Percentiles rank a stretch among this genome's conserved stretches.
These are phyloP conservation scores for Drosophila borealis DNA, from an alignment of 2,888 invertebrate genomes.

Conservation along the genomic window DNA sequence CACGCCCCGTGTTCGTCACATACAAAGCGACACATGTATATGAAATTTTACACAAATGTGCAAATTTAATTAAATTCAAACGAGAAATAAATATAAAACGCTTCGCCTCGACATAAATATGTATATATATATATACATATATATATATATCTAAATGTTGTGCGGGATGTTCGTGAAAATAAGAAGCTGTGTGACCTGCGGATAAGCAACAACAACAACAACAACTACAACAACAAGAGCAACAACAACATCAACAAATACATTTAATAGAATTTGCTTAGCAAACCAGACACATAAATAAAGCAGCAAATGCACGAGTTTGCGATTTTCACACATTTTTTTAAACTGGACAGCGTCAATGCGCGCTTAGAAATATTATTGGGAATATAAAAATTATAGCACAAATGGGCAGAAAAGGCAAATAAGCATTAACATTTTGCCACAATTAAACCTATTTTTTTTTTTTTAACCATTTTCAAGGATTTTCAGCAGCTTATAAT, in stretches of 20 bases:
- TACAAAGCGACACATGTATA: constrained; percentile 53
- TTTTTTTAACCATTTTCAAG: too few species aligned
- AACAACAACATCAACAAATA: constrained; percentile 7
- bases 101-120: constrained; percentile 57
- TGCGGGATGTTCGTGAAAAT: constrained; percentile 42
- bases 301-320: constrained; percentile 10
- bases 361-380: neutral
- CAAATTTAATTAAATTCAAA: constrained; percentile 81
- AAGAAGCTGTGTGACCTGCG: constrained; percentile 45
- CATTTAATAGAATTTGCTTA: constrained; percentile 26
- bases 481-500: too few species aligned
- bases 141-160: constrained; percentile 34
- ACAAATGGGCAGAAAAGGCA: too few species aligned
- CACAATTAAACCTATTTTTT: too few species aligned
- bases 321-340: constrained; percentile 30
- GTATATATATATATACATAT: constrained; percentile 27
- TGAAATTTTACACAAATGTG: constrained; percentile 80
- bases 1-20: constrained; percentile 43
- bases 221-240: constrained; percentile 9
- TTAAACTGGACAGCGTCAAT: constrained; percentile 44
- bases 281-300: constrained; percentile 30
- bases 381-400: too few species aligned
- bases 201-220: constrained; percentile 27
- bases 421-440: too few species aligned
- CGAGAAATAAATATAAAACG: constrained; percentile 75